Percentiles rank a stretch among this genome's conserved stretches.
Conservation (phyloP, 2,797 vertebrate species). For the Nasua narica region DNA sequence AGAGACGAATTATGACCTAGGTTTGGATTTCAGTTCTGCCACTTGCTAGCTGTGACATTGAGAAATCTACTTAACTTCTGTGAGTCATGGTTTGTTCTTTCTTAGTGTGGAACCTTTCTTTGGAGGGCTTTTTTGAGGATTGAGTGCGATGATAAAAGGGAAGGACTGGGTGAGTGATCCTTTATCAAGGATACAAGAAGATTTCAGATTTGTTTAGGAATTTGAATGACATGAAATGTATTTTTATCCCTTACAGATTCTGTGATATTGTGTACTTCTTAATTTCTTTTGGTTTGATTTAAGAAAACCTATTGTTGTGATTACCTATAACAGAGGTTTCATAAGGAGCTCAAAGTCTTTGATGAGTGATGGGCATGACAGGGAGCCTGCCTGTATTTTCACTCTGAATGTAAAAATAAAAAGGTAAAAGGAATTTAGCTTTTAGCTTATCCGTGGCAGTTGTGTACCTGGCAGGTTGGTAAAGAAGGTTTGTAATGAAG, state of each 20-base stretch:
- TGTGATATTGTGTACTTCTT: neutral
- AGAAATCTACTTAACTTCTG: neutral
- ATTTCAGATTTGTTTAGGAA: neutral
- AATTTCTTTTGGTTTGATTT: neutral
- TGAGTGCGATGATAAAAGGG: neutral
- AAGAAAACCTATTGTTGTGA: neutral
- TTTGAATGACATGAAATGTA: neutral
- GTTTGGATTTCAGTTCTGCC: neutral
- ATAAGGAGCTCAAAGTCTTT: neutral
- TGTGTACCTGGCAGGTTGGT: neutral
- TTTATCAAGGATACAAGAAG: neutral
- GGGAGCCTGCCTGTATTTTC: neutral
- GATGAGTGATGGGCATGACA: neutral
- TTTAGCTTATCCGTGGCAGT: neutral
- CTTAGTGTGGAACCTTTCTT: neutral
- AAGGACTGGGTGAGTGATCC: neutral
- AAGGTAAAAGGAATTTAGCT: neutral
- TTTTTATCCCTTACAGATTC: neutral
- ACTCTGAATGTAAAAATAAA: neutral
- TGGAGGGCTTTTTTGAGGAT: neutral
- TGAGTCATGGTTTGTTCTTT: neutral
- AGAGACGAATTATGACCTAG: neutral
- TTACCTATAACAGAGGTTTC: neutral
- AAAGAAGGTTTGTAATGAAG: conserved; percentile 3
- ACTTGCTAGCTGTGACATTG: neutral